Base-by-base conservation (phyloP, 2,888 invertebrate genomes). In the Rhimphoctona megacephalus region DNA sequence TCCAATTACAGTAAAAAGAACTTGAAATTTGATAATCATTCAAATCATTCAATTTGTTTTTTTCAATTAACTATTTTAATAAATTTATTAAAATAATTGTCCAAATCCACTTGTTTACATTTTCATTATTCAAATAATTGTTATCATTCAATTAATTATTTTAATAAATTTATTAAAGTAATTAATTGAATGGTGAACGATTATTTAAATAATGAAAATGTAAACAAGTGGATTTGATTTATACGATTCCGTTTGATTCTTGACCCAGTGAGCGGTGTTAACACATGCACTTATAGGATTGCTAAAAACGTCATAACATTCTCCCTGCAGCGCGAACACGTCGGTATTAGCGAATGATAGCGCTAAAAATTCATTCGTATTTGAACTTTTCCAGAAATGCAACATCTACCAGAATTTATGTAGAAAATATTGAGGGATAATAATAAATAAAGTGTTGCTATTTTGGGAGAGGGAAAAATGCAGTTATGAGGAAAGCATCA, bases 231-330 rank as follows among this genome's bases (percentile, higher is more conserved):
- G 2, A 19, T 70, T 30, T 33, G 22, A 69, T 74, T 33, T 7
- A 11, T 66, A 43, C 17, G 33, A 57, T 81, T n/a, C 57, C 46
- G 73, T 70, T 85, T 43, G 70, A 52, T 76, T 64, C 64, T 70
- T 80, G 81, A 54, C 81, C 70, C 54, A 69, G 72, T 66, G 72
- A 81, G 69, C 70, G 72, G 25, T 46, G 54, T 66, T 17, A 61
- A 49, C 30, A 46, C 17, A 36, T 30, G 46, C 46, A 61, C 30
- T 43, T 46, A 8, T 22, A 39, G 57, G 57, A 57, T 57, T 43
- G 73, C 57, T 39, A 46, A 39, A 82, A 82, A 82, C 69, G 82
- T 69, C 57, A 36, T 49, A 22, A 66, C 74, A 22, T 77, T 82
- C 82, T 73, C 82, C 14, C n/a, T 17, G 66, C 54, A 52, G 19